Evolutionary conservation across 2,888 invertebrate species (phyloP).

Genomic region (Yponomeuta cagnagella): DNA sequence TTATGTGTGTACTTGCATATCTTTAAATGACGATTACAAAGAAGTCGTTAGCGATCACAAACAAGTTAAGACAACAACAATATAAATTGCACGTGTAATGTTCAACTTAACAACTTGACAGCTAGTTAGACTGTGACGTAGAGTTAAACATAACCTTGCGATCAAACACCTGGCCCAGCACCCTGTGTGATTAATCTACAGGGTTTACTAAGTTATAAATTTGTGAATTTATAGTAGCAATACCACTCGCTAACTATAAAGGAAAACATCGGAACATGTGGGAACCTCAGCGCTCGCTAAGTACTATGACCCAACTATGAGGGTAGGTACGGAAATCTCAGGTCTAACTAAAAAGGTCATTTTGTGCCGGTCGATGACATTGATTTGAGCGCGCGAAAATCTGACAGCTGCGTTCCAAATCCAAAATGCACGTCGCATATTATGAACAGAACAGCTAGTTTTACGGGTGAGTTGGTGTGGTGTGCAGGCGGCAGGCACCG

Average conservation of each 20-base stretch:
- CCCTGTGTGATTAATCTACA: too few relatives aligned
- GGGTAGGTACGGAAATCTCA: too few relatives aligned
- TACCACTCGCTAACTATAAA: too few relatives aligned
- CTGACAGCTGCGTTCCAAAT: slow-evolving; percentile 28
- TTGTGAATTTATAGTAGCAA: too few relatives aligned
- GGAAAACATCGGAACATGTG: too few relatives aligned
- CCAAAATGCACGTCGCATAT: slow-evolving; percentile 24
- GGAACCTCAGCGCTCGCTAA: too few relatives aligned
- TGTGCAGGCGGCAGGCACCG: slow-evolving; percentile 24
- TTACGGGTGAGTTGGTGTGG: slow-evolving; percentile 26
- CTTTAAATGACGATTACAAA: neutral
- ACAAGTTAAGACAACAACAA: neutral
- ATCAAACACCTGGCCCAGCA: too few relatives aligned
- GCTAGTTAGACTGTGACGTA: neutral
- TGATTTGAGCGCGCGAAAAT: slow-evolving; percentile 9
- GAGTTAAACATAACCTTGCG: neutral
- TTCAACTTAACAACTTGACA: neutral
- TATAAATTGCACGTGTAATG: slow-evolving; percentile 1
- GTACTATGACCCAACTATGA: too few relatives aligned
- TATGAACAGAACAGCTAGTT: slow-evolving; percentile 23
- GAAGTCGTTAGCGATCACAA: neutral
- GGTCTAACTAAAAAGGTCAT: too few relatives aligned
- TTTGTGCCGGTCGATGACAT: neutral
- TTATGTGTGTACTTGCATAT: neutral
- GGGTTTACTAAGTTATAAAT: too few relatives aligned